Conservation (phyloP, 2,113 vertebrate genomes). For the Menidia beryllina region DNA sequence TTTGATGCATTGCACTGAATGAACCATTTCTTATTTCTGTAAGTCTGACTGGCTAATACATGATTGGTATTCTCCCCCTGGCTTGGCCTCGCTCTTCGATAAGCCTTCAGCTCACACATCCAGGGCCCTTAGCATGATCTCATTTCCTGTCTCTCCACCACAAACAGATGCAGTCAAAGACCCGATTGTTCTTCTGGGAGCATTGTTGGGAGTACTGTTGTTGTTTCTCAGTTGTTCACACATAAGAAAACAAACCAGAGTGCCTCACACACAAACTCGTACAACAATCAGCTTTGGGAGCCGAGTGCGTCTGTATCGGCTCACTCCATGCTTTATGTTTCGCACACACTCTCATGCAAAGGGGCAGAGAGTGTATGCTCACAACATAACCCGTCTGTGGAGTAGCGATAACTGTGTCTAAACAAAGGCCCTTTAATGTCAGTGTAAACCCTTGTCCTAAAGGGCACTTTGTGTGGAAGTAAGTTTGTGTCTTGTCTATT, state of each 20-base stretch:
- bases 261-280: conserved; percentile 25
- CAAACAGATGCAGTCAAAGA: conserved; percentile 67
- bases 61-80: conserved; percentile 71
- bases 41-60: conserved; percentile 65
- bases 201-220: conserved; percentile 52
- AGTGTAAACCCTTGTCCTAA: conserved; percentile 75
- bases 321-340: conserved; percentile 52
- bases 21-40: conserved; percentile 66
- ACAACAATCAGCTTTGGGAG: conserved; percentile 25
- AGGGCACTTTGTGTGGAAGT: conserved; percentile 54
- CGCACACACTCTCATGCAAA: conserved; percentile 32
- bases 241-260: conserved; percentile 35
- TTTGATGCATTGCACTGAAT: conserved; percentile 51
- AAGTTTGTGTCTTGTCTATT: conserved; percentile 14
- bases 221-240: conserved; percentile 58
- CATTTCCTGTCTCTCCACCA: conserved; percentile 74
- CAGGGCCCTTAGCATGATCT: conserved; percentile 70
- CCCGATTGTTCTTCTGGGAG: conserved; percentile 68
- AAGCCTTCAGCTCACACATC: conserved; percentile 58
- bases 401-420: conserved; percentile 76
- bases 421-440: conserved; percentile 82
- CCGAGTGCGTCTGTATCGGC: conserved; percentile 55
- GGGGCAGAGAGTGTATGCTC: conserved; percentile 42
- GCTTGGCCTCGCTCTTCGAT: conserved; percentile 54
- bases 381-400: conserved; percentile 72